Evolutionary conservation across 1,140 invertebrate species (phyloP).

Genomic region (Eueides isabella): DNA sequence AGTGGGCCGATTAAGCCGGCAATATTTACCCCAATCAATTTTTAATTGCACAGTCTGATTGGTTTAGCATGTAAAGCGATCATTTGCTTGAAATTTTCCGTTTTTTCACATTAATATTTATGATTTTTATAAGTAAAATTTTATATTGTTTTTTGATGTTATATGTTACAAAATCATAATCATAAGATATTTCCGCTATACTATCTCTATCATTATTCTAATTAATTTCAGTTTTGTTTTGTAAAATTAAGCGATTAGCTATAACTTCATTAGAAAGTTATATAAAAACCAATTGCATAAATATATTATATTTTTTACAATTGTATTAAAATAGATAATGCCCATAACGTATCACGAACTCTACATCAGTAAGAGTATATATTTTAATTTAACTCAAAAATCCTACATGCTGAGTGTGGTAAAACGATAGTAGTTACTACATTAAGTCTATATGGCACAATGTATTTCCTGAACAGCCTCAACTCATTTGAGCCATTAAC

Average conservation of each 20-base stretch:
- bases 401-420: neutral
- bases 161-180: too few relatives aligned
- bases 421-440: neutral
- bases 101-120: neutral
- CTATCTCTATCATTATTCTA: too few relatives aligned
- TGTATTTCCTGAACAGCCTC: slow-evolving; percentile 6
- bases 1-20: neutral
- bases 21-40: neutral
- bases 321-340: too few relatives aligned
- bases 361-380: too few relatives aligned
- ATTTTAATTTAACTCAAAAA: neutral
- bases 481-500: slow-evolving; percentile 5
- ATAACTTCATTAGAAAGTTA: too few relatives aligned
- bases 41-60: slow-evolving; percentile 8
- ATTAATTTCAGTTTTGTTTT: too few relatives aligned
- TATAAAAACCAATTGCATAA: too few relatives aligned
- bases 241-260: too few relatives aligned
- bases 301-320: too few relatives aligned
- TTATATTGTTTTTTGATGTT: neutral
- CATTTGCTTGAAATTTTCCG: neutral
- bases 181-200: too few relatives aligned
- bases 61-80: neutral
- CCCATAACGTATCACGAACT: too few relatives aligned
- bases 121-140: neutral
- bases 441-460: slow-evolving; percentile 5